Conservation (phyloP, 1,140 invertebrate genomes). For the Drosophila arizonae region DNA sequence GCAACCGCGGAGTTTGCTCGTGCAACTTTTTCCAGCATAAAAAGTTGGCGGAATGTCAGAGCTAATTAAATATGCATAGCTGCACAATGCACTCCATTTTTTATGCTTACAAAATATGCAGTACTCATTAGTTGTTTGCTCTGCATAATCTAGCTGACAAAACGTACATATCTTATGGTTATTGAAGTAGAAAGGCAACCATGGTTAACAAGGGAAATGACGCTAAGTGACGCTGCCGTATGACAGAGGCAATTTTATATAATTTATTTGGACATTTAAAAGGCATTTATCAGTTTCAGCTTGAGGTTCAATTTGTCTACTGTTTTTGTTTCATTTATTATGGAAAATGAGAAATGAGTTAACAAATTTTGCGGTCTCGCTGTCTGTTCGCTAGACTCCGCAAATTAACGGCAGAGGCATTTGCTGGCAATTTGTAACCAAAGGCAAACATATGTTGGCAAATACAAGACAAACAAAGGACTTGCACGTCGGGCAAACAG, state of each 20-base stretch:
- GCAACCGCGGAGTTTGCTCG: background rate
- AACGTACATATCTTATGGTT: conserved; percentile 4
- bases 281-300: background rate
- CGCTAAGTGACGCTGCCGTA: conserved; percentile 27
- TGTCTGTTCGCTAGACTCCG: conserved; percentile 34
- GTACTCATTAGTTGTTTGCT: conserved; percentile 20
- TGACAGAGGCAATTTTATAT: conserved; percentile 50
- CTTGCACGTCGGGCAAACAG: conserved; percentile 36
- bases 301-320: conserved; percentile 24
- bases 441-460: conserved; percentile 77
- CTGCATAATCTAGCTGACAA: conserved; percentile 23
- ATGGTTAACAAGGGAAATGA: conserved; percentile 26
- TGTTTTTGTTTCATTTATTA: conserved; percentile 75
- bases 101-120: conserved; percentile 56
- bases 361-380: conserved; percentile 62
- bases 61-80: conserved; percentile 61
- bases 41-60: conserved; percentile 37
- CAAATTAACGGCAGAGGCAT: conserved; percentile 67
- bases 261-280: conserved; percentile 21
- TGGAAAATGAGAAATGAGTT: conserved; percentile 75
- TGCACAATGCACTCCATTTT: conserved; percentile 25
- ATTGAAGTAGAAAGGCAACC: background rate
- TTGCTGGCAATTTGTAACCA: conserved; percentile 67
- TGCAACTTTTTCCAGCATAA: conserved; percentile 33
- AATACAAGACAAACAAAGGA: conserved; percentile 76